phyloP scores from a whole-genome alignment of 2,797 vertebrate species.

The Mormyrops boulengeri region DNA sequence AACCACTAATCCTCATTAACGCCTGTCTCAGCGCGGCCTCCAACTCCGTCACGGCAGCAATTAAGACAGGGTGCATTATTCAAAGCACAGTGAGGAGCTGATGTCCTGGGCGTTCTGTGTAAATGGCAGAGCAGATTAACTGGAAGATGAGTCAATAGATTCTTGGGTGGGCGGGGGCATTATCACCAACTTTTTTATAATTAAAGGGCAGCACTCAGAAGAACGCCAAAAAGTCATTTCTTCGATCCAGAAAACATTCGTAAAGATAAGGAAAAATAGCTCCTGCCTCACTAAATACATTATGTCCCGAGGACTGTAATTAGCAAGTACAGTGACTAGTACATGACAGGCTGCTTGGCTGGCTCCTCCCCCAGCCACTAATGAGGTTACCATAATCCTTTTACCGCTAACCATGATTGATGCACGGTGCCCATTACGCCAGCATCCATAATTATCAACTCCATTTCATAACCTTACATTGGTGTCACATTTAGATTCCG shows the following conservation, averaged over 20 bases:
- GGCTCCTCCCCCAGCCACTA: background rate
- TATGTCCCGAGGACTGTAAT: background rate
- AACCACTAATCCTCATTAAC: conserved; percentile 16
- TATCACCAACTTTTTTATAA: background rate
- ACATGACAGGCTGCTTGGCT: background rate
- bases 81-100: conserved; percentile 4
- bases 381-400: conserved; percentile 3
- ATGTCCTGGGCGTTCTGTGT: background rate
- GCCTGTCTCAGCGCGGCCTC: background rate
- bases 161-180: background rate
- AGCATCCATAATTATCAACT: conserved; percentile 4
- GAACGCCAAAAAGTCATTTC: conserved; percentile 7
- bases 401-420: conserved; percentile 2
- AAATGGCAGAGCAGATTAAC: conserved; percentile 23
- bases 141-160: conserved; percentile 17
- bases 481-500: background rate
- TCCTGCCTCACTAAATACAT: background rate
- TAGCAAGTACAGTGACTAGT: background rate
- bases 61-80: conserved; percentile 1
- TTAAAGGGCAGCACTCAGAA: conserved; percentile 4
- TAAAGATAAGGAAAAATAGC: conserved; percentile 4
- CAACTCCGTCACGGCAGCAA: background rate
- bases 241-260: background rate
- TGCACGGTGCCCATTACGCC: background rate
- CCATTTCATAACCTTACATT: background rate